These are phyloP conservation scores for Bathynomus jamesi DNA, from an alignment of 1,140 invertebrate species.

Conservation along the genomic window DNA sequence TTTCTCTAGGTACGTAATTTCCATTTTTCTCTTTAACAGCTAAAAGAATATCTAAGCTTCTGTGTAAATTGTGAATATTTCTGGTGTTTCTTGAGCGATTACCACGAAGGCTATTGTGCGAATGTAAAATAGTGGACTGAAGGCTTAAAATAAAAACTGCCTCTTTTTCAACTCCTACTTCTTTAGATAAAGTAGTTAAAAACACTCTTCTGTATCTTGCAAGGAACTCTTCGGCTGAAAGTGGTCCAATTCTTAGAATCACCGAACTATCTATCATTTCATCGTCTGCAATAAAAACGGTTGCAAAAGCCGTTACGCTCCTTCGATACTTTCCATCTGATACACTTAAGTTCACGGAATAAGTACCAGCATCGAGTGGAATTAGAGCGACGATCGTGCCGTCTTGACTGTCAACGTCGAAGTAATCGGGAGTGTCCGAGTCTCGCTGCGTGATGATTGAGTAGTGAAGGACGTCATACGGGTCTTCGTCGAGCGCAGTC, in stretches of 20 bases:
- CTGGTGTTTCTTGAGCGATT: constrained; percentile 3
- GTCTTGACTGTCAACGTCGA: constrained; percentile 70
- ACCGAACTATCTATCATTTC: constrained; percentile 79
- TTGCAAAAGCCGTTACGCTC: constrained; percentile 60
- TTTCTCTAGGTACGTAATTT: constrained; percentile 52
- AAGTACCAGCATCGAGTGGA: constrained; percentile 77
- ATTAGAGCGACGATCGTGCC: constrained; percentile 73
- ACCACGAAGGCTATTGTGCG: constrained; percentile 45
- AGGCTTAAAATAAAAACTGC: constrained; percentile 59
- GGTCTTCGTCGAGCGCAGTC: constrained; percentile 80
- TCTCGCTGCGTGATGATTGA: constrained; percentile 58
- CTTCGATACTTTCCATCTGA: constrained; percentile 51
- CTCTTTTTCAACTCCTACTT: constrained; percentile 40
- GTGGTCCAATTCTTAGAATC: constrained; percentile 54
- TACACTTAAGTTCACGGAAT: constrained; percentile 57
- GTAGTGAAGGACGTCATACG: constrained; percentile 78
- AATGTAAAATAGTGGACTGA: constrained; percentile 60
- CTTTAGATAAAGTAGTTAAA: constrained; percentile 61
- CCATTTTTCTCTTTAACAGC: constrained; percentile 58
- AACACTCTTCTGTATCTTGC: constrained; percentile 75
- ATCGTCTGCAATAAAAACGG: constrained; percentile 68
- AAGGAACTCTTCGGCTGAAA: constrained; percentile 77
- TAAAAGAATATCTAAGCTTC: constrained; percentile 77
- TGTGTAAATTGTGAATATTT: constrained; percentile 20
- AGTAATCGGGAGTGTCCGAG: constrained; percentile 53